Evolutionary conservation across 23 tunicate species (phyloP).

Genomic region (Halocynthia roretzi): DNA sequence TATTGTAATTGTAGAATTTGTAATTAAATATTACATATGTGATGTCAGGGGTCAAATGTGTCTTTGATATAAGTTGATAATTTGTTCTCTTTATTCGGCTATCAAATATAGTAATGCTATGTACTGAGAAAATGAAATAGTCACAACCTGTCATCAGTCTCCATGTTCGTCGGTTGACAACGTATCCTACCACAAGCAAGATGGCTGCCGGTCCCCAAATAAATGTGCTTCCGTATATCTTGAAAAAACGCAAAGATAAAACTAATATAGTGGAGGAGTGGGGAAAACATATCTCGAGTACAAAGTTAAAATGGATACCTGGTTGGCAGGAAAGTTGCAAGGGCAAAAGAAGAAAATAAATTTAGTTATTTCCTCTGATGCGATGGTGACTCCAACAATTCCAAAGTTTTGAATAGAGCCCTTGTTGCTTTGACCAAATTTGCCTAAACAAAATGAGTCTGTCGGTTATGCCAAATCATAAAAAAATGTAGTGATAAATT

Average conservation of each 20-base stretch:
- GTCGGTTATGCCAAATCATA: not conserved
- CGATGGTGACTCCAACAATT: slow-evolving; percentile 86
- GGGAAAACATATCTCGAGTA: too few species aligned
- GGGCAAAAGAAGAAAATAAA: slow-evolving; percentile 92
- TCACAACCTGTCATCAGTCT: slow-evolving; percentile 70
- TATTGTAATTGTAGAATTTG: too few species aligned
- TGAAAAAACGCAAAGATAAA: not conserved
- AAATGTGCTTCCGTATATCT: slow-evolving; percentile 77
- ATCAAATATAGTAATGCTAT: too few species aligned
- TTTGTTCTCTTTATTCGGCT: too few species aligned
- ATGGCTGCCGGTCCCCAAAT: slow-evolving; percentile 89
- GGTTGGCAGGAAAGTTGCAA: slow-evolving; percentile 70
- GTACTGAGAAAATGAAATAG: too few species aligned
- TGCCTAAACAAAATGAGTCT: slow-evolving; percentile 30
- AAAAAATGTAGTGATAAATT: not conserved
- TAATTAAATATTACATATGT: too few species aligned
- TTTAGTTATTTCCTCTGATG: slow-evolving; percentile 65
- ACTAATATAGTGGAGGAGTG: too few species aligned
- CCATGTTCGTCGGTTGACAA: slow-evolving; percentile 91
- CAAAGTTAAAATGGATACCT: slow-evolving; percentile 27
- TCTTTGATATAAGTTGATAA: too few species aligned
- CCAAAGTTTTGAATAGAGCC: slow-evolving; percentile 91
- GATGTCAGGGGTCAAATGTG: too few species aligned
- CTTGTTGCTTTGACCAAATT: slow-evolving; percentile 72
- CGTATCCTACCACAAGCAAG: slow-evolving; percentile 62